Evolutionary conservation across 37 sponge, comb jelly and placozoan species (phyloP).

Genomic region (Hexactinellida sp.): DNA sequence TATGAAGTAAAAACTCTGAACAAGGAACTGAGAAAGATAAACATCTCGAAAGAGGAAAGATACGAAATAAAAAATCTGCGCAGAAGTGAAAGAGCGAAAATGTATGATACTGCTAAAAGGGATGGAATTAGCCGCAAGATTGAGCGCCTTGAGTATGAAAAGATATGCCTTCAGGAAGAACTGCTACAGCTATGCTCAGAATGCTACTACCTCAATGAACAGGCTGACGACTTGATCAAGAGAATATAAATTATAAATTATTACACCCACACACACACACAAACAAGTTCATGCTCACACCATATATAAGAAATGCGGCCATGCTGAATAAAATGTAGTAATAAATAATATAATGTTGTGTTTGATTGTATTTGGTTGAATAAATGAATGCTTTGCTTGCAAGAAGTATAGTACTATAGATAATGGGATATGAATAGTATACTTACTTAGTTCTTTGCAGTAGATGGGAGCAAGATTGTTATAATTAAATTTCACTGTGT

Average conservation of each 20-base stretch:
- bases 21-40: not conserved
- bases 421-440: no score
- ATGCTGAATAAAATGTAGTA: no score
- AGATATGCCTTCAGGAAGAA: not conserved
- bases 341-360: no score
- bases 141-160: not conserved
- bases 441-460: no score
- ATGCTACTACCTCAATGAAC: not conserved
- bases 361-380: no score
- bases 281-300: no score
- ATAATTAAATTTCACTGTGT: no score
- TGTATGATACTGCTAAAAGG: not conserved
- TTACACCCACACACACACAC: no score
- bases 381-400: no score
- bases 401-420: no score
- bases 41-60: not conserved
- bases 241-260: not conserved
- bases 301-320: no score
- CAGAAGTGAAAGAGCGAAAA: not conserved
- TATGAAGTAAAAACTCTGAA: not conserved
- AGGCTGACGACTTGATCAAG: not conserved
- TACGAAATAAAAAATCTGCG: not conserved
- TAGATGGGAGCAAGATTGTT: no score
- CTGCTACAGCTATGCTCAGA: not conserved
- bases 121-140: not conserved